A percentile compares a stretch with the other conserved stretches of the same genome.
Conservation (phyloP, 2,797 vertebrate species). For the Centropyge bicolor region DNA sequence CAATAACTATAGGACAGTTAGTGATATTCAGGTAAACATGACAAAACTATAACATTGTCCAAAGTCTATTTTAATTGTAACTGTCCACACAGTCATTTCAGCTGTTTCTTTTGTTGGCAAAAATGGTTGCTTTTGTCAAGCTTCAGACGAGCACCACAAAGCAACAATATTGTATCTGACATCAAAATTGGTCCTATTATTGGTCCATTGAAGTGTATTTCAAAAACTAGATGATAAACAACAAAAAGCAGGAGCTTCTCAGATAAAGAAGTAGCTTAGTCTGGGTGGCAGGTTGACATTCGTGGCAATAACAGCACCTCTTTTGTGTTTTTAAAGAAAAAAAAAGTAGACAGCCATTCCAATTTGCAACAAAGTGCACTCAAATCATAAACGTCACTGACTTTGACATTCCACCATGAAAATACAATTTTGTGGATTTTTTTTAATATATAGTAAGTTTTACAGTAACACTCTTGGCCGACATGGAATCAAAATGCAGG, state of each 20-base stretch:
- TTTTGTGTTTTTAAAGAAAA: constrained; percentile 48
- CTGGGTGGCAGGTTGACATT: constrained; percentile 66
- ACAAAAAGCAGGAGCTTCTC: constrained; percentile 36
- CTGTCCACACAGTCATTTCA: constrained; percentile 33
- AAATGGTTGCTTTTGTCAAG: constrained; percentile 31
- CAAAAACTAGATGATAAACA: constrained; percentile 32
- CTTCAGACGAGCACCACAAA: constrained; percentile 25
- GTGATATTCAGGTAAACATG: constrained; percentile 60
- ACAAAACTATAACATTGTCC: constrained; percentile 56
- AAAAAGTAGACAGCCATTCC: constrained; percentile 34
- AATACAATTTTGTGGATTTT: constrained; percentile 71
- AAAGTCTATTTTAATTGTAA: constrained; percentile 37
- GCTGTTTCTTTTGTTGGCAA: constrained; percentile 31
- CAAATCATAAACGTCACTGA: constrained; percentile 43
- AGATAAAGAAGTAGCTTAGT: constrained; percentile 50
- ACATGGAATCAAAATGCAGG: constrained; percentile 50
- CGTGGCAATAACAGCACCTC: constrained; percentile 73
- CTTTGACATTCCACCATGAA: constrained; percentile 51
- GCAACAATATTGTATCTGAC: constrained; percentile 57
- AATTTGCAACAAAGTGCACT: constrained; percentile 43
- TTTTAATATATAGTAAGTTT: constrained; percentile 17
- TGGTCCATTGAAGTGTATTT: constrained; percentile 50
- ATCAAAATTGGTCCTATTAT: constrained; percentile 56
- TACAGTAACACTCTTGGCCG: constrained; percentile 43
- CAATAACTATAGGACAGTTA: constrained; percentile 49